Percentiles rank a stretch among this genome's conserved stretches.
phyloP scores from a whole-genome alignment of 2,888 invertebrate genomes.

The Chloroclystis v-ata region DNA sequence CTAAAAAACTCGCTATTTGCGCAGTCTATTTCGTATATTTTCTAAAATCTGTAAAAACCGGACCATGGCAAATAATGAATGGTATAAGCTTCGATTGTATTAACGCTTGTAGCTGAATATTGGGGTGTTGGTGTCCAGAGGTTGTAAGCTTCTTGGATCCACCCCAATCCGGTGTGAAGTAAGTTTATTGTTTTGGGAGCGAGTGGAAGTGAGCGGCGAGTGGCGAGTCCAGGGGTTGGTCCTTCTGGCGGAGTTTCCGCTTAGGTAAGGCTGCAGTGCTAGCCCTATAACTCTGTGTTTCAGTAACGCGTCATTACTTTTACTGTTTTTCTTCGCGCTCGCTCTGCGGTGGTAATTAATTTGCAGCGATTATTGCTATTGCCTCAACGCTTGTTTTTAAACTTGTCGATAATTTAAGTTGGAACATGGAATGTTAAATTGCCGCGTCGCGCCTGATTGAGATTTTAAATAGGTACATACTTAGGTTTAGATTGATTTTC shows the following conservation, averaged over 20 bases:
- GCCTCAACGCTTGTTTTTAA: constrained; percentile 70
- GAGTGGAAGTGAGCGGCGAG: not conserved
- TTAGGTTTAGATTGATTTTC: constrained; percentile 56
- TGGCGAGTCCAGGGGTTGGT: constrained; percentile 6
- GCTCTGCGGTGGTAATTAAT: constrained; percentile 63
- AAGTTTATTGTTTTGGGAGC: constrained; percentile 1
- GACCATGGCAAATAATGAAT: not conserved
- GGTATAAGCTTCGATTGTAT: not conserved
- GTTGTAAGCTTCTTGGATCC: constrained; percentile 6
- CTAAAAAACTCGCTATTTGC: too few species aligned
- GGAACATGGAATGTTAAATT: constrained; percentile 69
- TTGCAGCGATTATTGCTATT: constrained; percentile 68
- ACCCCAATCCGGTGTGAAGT: constrained; percentile 3
- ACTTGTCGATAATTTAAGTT: constrained; percentile 74
- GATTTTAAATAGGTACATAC: constrained; percentile 44
- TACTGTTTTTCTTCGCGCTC: constrained; percentile 62
- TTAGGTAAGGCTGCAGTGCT: constrained; percentile 22
- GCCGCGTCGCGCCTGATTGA: constrained; percentile 64
- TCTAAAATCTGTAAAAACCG: too few species aligned
- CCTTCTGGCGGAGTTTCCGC: constrained; percentile 30
- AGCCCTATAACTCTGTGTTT: too few species aligned
- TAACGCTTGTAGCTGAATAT: not conserved
- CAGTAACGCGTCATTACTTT: constrained; percentile 51
- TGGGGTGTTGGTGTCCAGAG: constrained; percentile 6
- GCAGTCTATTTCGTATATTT: too few species aligned